Conservation (phyloP, 2,113 vertebrate species). For the Centropus unirufus region DNA sequence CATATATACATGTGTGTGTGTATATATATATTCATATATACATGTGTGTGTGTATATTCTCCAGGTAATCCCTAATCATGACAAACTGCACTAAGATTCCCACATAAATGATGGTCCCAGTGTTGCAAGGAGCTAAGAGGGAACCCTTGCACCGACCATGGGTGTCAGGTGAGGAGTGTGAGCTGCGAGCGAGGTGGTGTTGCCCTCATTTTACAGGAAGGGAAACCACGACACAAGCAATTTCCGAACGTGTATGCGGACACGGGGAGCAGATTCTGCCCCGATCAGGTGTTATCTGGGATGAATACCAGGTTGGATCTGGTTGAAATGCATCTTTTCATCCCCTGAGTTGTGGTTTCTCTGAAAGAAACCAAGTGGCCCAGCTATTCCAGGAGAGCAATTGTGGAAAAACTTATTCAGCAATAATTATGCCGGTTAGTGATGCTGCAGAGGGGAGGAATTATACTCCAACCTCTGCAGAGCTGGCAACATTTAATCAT, state of each 20-base stretch:
- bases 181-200: background rate
- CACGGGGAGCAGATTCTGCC: background rate
- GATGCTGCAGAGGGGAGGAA: background rate
- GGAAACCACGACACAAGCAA: background rate
- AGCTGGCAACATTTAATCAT: conserved; percentile 25
- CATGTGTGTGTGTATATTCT: background rate
- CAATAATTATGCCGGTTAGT: background rate
- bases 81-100: background rate
- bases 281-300: background rate
- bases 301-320: background rate
- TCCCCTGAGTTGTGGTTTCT: background rate
- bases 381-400: background rate
- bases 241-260: background rate
- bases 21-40: background rate
- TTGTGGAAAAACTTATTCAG: background rate
- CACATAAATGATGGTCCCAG: background rate
- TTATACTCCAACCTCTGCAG: conserved; percentile 9
- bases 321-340: background rate
- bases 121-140: background rate
- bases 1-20: no score
- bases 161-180: rapidly evolving
- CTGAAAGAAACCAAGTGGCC: background rate
- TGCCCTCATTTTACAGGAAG: background rate
- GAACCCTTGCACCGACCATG: background rate
- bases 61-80: background rate